phyloP scores from a whole-genome alignment of 1,140 invertebrate genomes.

The Drosophila tsacasi region DNA sequence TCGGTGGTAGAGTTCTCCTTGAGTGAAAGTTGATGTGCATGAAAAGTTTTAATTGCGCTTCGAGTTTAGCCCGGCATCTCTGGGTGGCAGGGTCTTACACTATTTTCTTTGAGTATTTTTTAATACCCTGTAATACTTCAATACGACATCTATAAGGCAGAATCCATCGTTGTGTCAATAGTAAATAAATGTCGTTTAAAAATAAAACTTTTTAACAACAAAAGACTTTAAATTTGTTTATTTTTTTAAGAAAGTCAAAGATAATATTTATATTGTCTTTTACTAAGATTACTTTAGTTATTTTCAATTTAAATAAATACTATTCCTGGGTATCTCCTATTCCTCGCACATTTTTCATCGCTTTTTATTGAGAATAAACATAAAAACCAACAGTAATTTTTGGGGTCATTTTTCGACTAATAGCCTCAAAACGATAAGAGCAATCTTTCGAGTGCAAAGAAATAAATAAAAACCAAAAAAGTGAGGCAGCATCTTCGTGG shows the following conservation, averaged over 20 bases:
- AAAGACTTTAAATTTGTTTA: too few relatives aligned
- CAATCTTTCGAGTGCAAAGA: constrained; percentile 44
- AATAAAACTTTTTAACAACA: too few relatives aligned
- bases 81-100: constrained; percentile 62
- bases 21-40: constrained; percentile 82
- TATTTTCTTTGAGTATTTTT: constrained; percentile 8
- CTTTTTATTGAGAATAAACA: constrained; percentile 12
- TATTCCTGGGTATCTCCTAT: neutral
- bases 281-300: too few relatives aligned
- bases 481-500: constrained; percentile 30
- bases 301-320: neutral
- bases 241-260: neutral
- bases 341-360: neutral
- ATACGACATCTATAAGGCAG: too few relatives aligned
- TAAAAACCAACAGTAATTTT: constrained; percentile 48
- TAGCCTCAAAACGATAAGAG: constrained; percentile 51
- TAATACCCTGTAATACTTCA: constrained; percentile 2
- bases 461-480: constrained; percentile 25
- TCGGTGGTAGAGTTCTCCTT: constrained; percentile 56
- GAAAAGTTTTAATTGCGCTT: constrained; percentile 82
- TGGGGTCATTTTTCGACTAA: constrained; percentile 72
- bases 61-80: constrained; percentile 52
- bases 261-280: too few relatives aligned
- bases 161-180: too few relatives aligned
- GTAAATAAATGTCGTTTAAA: too few relatives aligned